A percentile compares a stretch with the other conserved stretches of the same genome.
These are phyloP conservation scores for Tachyglossus aculeatus DNA, from an alignment of 2,797 vertebrate genomes.

Conservation along the genomic window DNA sequence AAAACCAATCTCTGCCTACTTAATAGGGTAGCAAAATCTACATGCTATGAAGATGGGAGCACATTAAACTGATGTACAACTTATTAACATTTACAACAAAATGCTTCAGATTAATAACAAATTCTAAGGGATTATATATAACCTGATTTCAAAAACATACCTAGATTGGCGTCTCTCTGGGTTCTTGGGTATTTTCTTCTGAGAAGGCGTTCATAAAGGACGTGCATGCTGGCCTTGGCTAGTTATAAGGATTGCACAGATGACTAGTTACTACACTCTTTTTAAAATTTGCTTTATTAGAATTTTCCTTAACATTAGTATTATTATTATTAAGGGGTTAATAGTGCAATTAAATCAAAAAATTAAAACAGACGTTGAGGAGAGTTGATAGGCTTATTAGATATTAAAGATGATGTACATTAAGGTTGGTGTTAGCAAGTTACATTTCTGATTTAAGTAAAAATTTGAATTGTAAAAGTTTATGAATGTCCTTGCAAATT, in stretches of 20 bases:
- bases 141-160: constrained; percentile 85
- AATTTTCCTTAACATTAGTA: constrained; percentile 76
- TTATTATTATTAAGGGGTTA: constrained; percentile 67
- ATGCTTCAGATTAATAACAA: constrained; percentile 50
- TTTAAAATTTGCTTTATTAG: constrained; percentile 72
- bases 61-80: constrained; percentile 5
- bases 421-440: constrained; percentile 30
- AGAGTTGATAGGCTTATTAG: constrained; percentile 64
- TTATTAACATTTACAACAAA: constrained; percentile 29
- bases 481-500: constrained; percentile 37
- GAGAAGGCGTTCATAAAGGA: constrained; percentile 99
- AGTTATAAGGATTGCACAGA: constrained; percentile 97
- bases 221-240: constrained; percentile 99
- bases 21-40: constrained; percentile 19
- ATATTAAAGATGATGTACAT: constrained; percentile 67
- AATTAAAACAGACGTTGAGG: constrained; percentile 61
- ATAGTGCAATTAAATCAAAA: constrained; percentile 68
- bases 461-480: neutral
- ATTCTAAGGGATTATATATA: constrained; percentile 67
- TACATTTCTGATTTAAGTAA: too few relatives aligned
- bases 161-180: constrained; percentile 93
- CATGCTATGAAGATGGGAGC: constrained; percentile 14
- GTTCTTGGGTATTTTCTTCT: constrained; percentile 97
- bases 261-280: constrained; percentile 86
- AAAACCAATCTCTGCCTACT: neutral